phyloP scores from a whole-genome alignment of 2,113 vertebrate species.

The Clarias macrocephalus region DNA sequence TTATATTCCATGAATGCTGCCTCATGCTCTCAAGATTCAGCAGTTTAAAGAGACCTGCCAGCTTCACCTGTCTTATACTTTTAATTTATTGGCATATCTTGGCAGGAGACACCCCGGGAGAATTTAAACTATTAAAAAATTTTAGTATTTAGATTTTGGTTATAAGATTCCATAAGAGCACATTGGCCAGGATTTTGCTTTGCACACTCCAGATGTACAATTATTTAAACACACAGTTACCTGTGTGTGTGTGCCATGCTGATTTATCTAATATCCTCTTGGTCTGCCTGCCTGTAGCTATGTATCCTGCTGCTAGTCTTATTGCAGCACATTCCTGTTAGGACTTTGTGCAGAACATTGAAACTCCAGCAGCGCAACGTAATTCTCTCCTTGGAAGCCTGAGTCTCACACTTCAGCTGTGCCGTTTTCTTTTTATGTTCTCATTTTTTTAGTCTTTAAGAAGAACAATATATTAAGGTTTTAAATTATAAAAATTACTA shows the following conservation, averaged over 20 bases:
- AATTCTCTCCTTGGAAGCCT: neutral
- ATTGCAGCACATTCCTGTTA: conserved; percentile 49
- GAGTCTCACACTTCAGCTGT: neutral
- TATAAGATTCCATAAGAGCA: neutral
- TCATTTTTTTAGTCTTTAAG: neutral
- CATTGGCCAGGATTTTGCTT: neutral
- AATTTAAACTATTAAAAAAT: neutral
- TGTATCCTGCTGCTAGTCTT: conserved; percentile 28
- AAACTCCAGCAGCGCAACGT: conserved; percentile 9
- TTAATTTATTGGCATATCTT: neutral
- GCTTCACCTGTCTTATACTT: neutral
- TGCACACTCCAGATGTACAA: neutral
- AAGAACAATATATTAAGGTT: neutral
- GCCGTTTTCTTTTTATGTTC: neutral
- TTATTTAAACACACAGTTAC: conserved; percentile 17
- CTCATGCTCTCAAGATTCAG: neutral
- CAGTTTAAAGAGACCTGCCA: neutral
- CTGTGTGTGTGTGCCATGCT: conserved; percentile 11
- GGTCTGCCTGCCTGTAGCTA: neutral
- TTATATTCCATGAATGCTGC: neutral
- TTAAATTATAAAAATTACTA: neutral
- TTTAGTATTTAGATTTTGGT: neutral
- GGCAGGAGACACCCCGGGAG: neutral
- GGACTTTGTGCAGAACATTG: conserved; percentile 14
- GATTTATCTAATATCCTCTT: conserved; percentile 24